These are phyloP conservation scores for Pandemis cinnamomeana DNA, from an alignment of 2,888 invertebrate genomes.

Conservation along the genomic window DNA sequence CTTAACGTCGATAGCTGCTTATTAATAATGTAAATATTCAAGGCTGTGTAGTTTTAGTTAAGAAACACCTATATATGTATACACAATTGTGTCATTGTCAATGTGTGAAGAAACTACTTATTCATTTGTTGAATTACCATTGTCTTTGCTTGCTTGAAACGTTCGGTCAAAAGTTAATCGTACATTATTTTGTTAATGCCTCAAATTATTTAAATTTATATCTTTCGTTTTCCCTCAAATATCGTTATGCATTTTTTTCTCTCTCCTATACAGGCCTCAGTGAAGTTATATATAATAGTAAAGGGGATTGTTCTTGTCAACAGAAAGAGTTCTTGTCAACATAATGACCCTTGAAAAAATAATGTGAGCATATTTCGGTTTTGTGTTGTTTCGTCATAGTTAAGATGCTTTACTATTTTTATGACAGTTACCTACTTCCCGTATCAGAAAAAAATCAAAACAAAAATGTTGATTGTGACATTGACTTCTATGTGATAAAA, in stretches of 20 bases:
- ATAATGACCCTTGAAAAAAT: no score
- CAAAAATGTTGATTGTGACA: no score
- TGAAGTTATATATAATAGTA: no score
- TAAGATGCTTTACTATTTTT: no score
- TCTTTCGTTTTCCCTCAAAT: not conserved
- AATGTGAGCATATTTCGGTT: no score
- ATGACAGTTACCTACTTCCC: no score
- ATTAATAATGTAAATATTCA: conserved; percentile 23
- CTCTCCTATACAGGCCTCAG: not conserved
- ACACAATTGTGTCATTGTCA: conserved; percentile 18
- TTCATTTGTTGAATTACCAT: conserved; percentile 1
- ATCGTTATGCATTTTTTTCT: not conserved
- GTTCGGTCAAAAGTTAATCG: not conserved
- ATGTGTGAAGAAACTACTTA: conserved; percentile 7
- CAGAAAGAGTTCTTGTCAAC: no score
- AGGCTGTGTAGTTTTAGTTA: conserved; percentile 6
- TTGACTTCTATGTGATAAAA: no score
- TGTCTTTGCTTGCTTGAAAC: conserved; percentile 4
- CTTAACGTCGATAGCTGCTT: not conserved
- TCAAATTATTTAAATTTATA: no score
- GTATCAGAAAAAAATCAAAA: no score
- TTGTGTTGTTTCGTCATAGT: no score
- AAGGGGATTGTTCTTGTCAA: no score
- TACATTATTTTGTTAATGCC: not conserved
- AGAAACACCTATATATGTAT: not conserved